Conservation (phyloP, 2,888 invertebrate genomes). For the Eupithecia pulchellata region DNA sequence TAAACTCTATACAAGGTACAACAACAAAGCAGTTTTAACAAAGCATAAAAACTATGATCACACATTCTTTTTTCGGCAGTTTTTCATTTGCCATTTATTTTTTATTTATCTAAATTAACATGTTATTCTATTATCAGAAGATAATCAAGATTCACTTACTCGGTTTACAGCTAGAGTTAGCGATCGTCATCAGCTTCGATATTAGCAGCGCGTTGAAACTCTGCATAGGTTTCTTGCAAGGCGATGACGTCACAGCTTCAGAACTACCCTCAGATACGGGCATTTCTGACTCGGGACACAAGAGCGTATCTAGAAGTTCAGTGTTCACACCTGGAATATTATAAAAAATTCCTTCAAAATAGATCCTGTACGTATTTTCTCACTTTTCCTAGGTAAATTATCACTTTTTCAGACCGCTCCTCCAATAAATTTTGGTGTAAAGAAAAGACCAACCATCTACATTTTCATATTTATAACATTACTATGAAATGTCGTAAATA, state of each 20-base stretch:
- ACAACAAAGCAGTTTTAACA: no score
- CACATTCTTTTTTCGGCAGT: no score
- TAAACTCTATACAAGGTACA: no score
- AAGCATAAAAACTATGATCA: no score
- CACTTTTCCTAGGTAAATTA: neutral
- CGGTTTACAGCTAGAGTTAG: conserved; percentile 93
- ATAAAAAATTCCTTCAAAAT: neutral
- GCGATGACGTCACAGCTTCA: conserved; percentile 57
- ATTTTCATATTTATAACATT: neutral
- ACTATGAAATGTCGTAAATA: no score
- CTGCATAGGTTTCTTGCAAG: conserved; percentile 71
- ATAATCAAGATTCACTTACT: conserved; percentile 82
- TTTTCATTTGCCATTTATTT: no score
- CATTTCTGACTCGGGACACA: conserved; percentile 86
- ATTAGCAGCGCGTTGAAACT: conserved; percentile 93
- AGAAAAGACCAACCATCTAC: neutral
- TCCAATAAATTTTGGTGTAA: neutral
- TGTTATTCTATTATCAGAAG: neutral
- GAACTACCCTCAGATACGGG: conserved; percentile 47
- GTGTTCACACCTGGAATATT: conserved; percentile 90
- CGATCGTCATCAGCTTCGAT: conserved; percentile 93
- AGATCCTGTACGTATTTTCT: neutral
- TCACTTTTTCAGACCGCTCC: neutral
- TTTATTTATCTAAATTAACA: neutral
- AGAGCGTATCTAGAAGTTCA: conserved; percentile 91